Evolutionary conservation across 2,888 invertebrate species (phyloP), one percentile per base, ranked within the genome.

Genomic region (Galeopsomyia nigrocyanea): DNA sequence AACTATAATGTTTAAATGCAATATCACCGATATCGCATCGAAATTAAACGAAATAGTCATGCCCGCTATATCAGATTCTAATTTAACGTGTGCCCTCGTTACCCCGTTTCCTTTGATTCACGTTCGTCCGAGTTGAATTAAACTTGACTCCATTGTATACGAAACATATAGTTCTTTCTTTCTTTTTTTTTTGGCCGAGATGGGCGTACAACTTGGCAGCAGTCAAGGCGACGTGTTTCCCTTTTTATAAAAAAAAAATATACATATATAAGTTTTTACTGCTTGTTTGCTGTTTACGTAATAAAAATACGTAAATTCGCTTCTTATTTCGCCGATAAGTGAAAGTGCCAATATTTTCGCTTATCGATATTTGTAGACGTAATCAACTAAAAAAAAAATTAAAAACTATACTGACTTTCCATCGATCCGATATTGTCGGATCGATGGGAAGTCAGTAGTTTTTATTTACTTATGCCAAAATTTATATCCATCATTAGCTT

Each of bases 141-240:
- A 57, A 57, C 26, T 46, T 47, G n/a, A 21, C 56, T 55, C 47
- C 17, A 21, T 47, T 17, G 17, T 16, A 26, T 57, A n/a, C 7
- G 26, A 66, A 39, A 39, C 39, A 39, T 39, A 39, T 39, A 39
- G 39, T 39, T 31, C 7, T 31, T 3, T 31, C 7, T 3, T 31
- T 31, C n/a, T n/a, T n/a, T n/a, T 39, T 39, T 10, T 56, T 66
- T 66, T 66, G 56, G 55, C 64, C 46, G n/a, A 64, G 51, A 17
- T 13, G 2, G 46, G 16, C 0, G 46, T 16, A 6, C 16, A 3
- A 64, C 46, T 64, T 64, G 64, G 64, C 64, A 22, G 19, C 64
- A 17, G 39, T 49, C 50, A 46, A 17, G 9, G 22, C 9, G 13
- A 3, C 39, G 19, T 16, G 21, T 16, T 55, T 56, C 55, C 47